These are phyloP conservation scores for Dicyema japonicum DNA, from an alignment of 1,140 invertebrate species.

Conservation along the genomic window DNA sequence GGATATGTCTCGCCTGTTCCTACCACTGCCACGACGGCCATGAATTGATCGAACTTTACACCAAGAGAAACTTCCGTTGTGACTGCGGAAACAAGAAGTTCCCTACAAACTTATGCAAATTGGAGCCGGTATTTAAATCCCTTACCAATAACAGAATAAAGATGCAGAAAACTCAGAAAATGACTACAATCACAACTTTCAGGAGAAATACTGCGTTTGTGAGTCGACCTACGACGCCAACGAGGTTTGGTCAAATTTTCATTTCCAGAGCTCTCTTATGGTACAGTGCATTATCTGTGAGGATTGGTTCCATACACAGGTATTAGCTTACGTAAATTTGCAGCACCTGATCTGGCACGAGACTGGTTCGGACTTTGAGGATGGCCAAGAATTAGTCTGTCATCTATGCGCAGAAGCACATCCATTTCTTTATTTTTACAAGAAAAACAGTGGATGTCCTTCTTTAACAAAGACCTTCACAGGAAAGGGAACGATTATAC, in stretches of 20 bases:
- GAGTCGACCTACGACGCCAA: neutral
- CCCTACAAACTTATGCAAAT: constrained; percentile 16
- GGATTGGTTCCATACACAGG: constrained; percentile 20
- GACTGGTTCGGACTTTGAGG: neutral
- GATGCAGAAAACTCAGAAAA: constrained; percentile 1
- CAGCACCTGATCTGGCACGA: constrained; percentile 1
- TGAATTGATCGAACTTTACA: constrained; percentile 62
- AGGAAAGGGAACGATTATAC: too few relatives aligned
- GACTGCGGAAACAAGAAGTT: constrained; percentile 64
- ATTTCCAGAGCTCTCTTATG: too few relatives aligned
- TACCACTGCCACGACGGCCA: constrained; percentile 63
- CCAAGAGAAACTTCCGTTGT: constrained; percentile 57
- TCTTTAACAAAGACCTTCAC: too few relatives aligned
- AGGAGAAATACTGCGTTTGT: constrained; percentile 1
- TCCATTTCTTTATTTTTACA: too few relatives aligned
- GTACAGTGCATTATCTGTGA: constrained; percentile 1
- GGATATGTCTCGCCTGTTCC: constrained; percentile 52
- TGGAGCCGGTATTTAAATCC: neutral
- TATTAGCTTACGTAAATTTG: too few relatives aligned
- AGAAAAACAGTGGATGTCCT: too few relatives aligned
- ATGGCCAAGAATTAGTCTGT: neutral
- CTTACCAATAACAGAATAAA: neutral
- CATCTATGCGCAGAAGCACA: too few relatives aligned
- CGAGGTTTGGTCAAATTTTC: too few relatives aligned
- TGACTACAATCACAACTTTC: constrained; percentile 3